These are phyloP conservation scores for Odontomyia ornata DNA, from an alignment of 2,888 invertebrate species.

Conservation along the genomic window DNA sequence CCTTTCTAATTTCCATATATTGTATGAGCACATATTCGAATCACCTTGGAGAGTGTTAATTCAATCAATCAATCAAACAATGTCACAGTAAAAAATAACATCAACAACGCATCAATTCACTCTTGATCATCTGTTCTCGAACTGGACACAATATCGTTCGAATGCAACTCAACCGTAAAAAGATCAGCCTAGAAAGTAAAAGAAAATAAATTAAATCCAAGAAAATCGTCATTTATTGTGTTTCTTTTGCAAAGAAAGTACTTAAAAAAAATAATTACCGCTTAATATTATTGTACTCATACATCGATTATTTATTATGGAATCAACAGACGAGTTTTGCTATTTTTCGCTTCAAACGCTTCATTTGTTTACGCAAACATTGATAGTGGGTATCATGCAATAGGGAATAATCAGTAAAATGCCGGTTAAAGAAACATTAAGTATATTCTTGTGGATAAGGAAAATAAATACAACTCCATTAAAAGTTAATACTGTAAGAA, in stretches of 20 bases:
- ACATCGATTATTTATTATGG: too few species aligned
- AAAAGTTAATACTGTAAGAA: not conserved
- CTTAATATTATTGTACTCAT: too few species aligned
- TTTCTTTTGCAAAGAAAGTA: not conserved
- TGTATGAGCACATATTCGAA: too few species aligned
- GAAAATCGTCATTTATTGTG: not conserved
- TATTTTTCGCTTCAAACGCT: too few species aligned
- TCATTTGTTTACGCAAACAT: too few species aligned
- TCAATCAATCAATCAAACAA: not conserved
- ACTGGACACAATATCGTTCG: not conserved
- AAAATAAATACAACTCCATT: too few species aligned
- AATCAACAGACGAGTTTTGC: too few species aligned
- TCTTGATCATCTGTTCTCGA: conserved; percentile 17
- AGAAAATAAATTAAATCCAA: not conserved
- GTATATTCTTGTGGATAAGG: not conserved
- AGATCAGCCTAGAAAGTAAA: conserved; percentile 36
- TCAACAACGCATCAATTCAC: conserved; percentile 8
- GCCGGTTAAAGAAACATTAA: conserved; percentile 16
- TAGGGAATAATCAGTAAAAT: not conserved
- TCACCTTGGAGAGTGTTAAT: too few species aligned
- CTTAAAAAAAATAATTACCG: too few species aligned
- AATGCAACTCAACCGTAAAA: conserved; percentile 3
- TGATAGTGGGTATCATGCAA: not conserved
- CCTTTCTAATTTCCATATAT: too few species aligned
- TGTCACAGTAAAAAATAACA: not conserved